Evolutionary conservation across 2,113 vertebrate species (phyloP).

Genomic region (Petroica traversi): DNA sequence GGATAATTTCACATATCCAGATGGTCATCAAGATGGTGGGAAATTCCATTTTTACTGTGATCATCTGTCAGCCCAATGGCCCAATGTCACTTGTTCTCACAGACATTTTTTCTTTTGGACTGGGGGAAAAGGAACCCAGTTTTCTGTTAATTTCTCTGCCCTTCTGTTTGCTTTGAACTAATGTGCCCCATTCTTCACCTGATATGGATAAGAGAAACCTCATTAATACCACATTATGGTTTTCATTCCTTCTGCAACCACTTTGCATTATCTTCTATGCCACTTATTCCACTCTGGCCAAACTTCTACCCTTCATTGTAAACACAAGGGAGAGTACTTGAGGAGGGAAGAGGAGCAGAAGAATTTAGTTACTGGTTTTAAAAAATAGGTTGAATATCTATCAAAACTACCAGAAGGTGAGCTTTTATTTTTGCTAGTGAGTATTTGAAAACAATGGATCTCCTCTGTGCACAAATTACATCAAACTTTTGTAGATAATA

Average conservation of each 20-base stretch:
- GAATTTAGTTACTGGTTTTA: background rate
- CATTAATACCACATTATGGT: background rate
- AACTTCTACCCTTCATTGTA: background rate
- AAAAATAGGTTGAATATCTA: background rate
- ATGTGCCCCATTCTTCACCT: background rate
- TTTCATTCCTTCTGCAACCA: background rate
- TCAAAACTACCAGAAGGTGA: background rate
- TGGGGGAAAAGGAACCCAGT: background rate
- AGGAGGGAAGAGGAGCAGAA: background rate
- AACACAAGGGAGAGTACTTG: background rate
- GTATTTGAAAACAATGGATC: background rate
- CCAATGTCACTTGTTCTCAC: fast-evolving
- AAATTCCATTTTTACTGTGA: background rate
- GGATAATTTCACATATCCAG: background rate
- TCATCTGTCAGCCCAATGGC: background rate
- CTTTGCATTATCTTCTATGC: background rate
- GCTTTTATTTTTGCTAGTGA: background rate
- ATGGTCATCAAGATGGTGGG: background rate
- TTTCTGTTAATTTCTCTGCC: background rate
- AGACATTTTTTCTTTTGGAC: background rate
- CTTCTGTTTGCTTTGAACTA: background rate
- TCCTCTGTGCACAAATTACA: background rate
- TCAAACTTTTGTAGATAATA: background rate
- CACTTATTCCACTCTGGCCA: background rate
- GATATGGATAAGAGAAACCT: background rate